Evolutionary conservation across 1,140 invertebrate species (phyloP).

Genomic region (Platorchestia sp.): DNA sequence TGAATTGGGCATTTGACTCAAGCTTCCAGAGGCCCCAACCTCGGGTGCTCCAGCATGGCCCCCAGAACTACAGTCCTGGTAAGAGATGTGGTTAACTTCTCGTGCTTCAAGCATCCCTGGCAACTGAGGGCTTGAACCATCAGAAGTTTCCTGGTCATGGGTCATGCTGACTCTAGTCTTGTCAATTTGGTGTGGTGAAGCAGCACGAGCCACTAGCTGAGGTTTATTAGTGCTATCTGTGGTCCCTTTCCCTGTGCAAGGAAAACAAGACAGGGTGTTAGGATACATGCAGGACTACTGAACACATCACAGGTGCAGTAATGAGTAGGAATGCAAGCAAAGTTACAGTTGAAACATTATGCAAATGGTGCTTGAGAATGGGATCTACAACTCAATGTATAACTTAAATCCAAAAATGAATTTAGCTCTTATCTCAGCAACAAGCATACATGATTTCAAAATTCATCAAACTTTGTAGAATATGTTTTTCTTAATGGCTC

Average conservation of each 20-base stretch:
- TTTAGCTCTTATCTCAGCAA: no score
- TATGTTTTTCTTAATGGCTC: no score
- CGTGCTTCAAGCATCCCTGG: constrained; percentile 30
- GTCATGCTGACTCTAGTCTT: neutral
- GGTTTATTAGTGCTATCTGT: constrained; percentile 26
- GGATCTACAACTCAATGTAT: neutral
- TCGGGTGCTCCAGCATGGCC: neutral
- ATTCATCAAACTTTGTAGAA: no score
- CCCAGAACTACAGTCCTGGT: neutral
- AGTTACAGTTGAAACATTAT: neutral
- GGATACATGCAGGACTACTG: neutral
- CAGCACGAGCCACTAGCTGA: constrained; percentile 8
- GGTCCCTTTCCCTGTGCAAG: constrained; percentile 30
- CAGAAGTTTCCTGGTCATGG: neutral
- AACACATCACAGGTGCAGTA: neutral
- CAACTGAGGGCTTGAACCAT: constrained; percentile 19
- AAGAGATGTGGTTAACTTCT: constrained; percentile 1
- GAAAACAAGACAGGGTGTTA: neutral
- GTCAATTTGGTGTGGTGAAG: neutral
- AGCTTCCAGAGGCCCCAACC: neutral
- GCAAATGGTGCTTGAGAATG: neutral
- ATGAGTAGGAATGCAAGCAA: neutral
- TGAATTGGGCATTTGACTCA: neutral
- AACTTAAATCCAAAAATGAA: no score
- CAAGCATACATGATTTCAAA: no score